Evolutionary conservation across 2,113 vertebrate genomes (phyloP).

Genomic region (Egretta garzetta): DNA sequence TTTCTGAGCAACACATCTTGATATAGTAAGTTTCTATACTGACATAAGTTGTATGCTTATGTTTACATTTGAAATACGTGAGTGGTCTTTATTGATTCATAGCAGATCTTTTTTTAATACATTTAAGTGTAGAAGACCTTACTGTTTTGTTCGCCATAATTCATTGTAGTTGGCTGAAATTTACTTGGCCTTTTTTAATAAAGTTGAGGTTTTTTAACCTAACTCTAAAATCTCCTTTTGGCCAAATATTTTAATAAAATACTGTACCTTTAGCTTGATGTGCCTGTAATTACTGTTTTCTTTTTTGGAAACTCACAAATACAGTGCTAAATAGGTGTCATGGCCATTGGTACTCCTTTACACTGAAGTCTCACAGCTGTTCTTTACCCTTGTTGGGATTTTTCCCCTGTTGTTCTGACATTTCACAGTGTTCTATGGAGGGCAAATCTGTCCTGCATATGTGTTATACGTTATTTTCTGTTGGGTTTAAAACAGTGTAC

Average conservation of each 20-base stretch:
- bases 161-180: neutral
- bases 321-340: neutral
- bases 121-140: neutral
- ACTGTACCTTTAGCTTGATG: neutral
- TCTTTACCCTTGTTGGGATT: neutral
- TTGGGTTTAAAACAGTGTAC: neutral
- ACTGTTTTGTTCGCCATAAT: neutral
- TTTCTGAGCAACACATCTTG: neutral
- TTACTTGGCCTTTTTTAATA: neutral
- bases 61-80: neutral
- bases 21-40: neutral
- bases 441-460: neutral
- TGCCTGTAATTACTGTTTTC: neutral
- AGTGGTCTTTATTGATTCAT: neutral
- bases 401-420: neutral
- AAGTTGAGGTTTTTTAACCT: neutral
- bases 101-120: neutral
- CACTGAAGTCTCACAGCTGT: neutral
- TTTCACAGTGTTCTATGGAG: neutral
- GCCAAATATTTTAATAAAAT: neutral
- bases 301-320: neutral
- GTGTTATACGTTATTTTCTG: neutral
- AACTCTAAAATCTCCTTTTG: neutral
- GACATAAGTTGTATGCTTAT: neutral
- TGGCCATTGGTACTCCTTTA: neutral